Evolutionary conservation across 2,888 invertebrate genomes (phyloP).

Genomic region (Polyommatus icarus): DNA sequence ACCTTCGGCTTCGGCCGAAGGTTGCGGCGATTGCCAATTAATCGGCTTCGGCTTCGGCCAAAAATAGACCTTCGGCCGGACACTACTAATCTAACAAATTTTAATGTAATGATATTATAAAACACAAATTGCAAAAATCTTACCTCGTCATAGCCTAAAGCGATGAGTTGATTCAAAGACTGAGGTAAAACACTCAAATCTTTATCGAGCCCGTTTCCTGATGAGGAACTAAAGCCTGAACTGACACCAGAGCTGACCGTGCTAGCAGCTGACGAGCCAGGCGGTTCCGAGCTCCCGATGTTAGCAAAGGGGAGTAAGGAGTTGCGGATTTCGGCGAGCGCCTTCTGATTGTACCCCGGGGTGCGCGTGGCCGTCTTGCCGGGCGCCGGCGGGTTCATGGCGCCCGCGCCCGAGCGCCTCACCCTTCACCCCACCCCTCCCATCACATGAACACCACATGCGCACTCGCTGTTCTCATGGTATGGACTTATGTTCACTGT

Average conservation of each 20-base stretch:
- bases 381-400: slow-evolving; percentile 83
- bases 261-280: slow-evolving; percentile 87
- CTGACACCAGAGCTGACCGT: slow-evolving; percentile 83
- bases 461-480: slow-evolving; percentile 55
- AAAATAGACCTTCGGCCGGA: too few relatives aligned
- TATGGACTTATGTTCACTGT: slow-evolving; percentile 37
- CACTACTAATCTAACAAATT: too few relatives aligned
- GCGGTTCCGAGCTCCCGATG: slow-evolving; percentile 80
- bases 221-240: slow-evolving; percentile 81
- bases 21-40: too few relatives aligned
- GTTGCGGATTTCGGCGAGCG: slow-evolving; percentile 92
- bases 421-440: slow-evolving; percentile 78
- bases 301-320: slow-evolving; percentile 90
- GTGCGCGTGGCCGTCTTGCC: slow-evolving; percentile 84
- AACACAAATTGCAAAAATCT: slow-evolving; percentile 38
- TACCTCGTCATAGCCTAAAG: slow-evolving; percentile 89
- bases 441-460: slow-evolving; percentile 67
- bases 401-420: slow-evolving; percentile 79
- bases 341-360: slow-evolving; percentile 92
- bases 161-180: slow-evolving; percentile 83
- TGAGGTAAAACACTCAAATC: slow-evolving; percentile 83
- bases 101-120: too few relatives aligned
- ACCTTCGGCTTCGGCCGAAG: too few relatives aligned
- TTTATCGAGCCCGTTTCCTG: slow-evolving; percentile 82
- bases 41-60: too few relatives aligned